These are phyloP conservation scores for Corythaeola cristata DNA, from an alignment of 2,113 vertebrate genomes.

Conservation along the genomic window DNA sequence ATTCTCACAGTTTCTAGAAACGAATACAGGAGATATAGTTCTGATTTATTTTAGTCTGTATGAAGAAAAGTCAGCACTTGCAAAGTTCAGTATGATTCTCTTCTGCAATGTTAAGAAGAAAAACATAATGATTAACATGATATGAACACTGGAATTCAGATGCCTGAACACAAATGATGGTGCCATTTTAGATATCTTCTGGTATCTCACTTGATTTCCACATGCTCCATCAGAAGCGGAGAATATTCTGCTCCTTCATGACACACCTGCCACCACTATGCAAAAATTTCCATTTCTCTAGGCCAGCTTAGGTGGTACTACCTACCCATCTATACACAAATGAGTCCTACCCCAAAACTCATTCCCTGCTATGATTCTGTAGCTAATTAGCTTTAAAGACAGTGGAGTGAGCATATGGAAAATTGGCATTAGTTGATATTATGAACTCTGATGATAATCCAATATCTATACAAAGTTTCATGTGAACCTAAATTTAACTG, in stretches of 20 bases:
- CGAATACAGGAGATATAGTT: background rate
- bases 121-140: background rate
- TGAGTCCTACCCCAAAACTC: background rate
- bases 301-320: background rate
- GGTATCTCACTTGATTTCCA: background rate
- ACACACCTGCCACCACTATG: background rate
- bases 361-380: background rate
- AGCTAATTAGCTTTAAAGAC: background rate
- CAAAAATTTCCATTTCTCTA: background rate
- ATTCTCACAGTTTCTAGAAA: background rate
- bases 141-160: background rate
- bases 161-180: background rate
- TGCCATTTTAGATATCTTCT: background rate
- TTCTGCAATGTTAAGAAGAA: background rate
- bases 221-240: background rate
- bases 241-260: background rate
- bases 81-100: background rate
- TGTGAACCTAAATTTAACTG: background rate
- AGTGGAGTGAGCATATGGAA: background rate
- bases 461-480: background rate
- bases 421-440: background rate
- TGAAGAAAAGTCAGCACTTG: background rate
- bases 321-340: background rate
- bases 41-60: background rate
- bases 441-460: background rate